Evolutionary conservation across 2,113 vertebrate species (phyloP).

Genomic region (Loxodonta africana): DNA sequence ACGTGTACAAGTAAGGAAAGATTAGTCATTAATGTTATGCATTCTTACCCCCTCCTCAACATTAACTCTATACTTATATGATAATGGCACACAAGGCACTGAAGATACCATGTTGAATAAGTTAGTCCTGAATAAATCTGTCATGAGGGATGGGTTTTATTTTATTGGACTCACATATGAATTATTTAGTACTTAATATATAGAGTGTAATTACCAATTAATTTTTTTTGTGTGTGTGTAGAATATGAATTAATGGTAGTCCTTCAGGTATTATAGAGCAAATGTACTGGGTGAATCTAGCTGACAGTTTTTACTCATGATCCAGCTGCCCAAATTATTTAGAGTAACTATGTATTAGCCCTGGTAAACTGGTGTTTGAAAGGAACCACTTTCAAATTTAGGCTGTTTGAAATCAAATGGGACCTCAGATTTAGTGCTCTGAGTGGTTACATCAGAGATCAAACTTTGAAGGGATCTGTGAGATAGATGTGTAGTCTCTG

Average conservation of each 20-base stretch:
- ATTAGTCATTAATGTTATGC: not conserved
- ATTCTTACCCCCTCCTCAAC: not conserved
- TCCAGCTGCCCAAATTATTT: not conserved
- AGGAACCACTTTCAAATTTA: not conserved
- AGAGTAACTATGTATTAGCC: not conserved
- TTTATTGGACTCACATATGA: not conserved
- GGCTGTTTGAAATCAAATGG: not conserved
- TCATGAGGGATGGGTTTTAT: not conserved
- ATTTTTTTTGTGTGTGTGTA: not conserved
- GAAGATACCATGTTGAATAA: not conserved
- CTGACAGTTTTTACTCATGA: not conserved
- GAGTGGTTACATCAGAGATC: not conserved
- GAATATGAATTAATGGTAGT: not conserved
- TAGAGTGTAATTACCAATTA: not conserved
- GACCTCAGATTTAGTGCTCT: not conserved
- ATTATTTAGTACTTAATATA: constrained; percentile 25
- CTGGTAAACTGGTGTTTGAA: not conserved
- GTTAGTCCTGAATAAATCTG: not conserved
- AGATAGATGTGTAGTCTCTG: not conserved
- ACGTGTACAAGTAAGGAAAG: not conserved
- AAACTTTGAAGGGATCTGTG: not conserved
- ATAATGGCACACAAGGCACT: not conserved
- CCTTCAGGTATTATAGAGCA: not conserved
- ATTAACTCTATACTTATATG: not conserved
- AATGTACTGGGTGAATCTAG: not conserved